Evolutionary conservation across 2,113 vertebrate genomes (phyloP).

Genomic region (Poicephalus gulielmi): DNA sequence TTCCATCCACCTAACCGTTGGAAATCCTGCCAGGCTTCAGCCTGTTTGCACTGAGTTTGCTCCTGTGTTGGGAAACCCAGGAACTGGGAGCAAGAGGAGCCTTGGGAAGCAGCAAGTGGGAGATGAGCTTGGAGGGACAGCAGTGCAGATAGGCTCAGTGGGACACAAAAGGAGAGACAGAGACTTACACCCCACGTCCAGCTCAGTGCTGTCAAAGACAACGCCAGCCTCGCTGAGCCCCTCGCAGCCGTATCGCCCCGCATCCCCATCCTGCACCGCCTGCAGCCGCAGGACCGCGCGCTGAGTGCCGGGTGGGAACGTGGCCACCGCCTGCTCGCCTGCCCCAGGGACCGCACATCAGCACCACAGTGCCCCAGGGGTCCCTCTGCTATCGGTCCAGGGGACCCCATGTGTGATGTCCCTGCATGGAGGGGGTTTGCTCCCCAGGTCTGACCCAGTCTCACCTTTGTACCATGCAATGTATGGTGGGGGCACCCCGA

Average conservation of each 20-base stretch:
- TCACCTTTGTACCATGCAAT: constrained; percentile 90
- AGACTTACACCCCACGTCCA: constrained; percentile 88
- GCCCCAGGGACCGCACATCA: neutral
- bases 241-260: constrained; percentile 83
- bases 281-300: constrained; percentile 77
- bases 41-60: neutral
- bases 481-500: constrained; percentile 79
- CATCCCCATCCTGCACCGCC: constrained; percentile 76
- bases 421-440: neutral
- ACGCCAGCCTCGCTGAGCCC: constrained; percentile 77
- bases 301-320: constrained; percentile 60
- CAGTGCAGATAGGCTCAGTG: fast-evolving
- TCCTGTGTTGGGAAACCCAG: fast-evolving
- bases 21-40: neutral
- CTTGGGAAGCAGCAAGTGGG: neutral
- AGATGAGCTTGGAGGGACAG: neutral
- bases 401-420: fast-evolving
- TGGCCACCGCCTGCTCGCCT: constrained; percentile 80
- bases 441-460: fast-evolving
- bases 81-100: neutral
- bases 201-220: constrained; percentile 65
- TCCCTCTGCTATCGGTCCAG: too few relatives aligned
- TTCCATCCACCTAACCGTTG: neutral
- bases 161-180: neutral
- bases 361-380: fast-evolving